Base-by-base conservation (phyloP, 2,888 invertebrate species). In the Drymonia ruficornis region DNA sequence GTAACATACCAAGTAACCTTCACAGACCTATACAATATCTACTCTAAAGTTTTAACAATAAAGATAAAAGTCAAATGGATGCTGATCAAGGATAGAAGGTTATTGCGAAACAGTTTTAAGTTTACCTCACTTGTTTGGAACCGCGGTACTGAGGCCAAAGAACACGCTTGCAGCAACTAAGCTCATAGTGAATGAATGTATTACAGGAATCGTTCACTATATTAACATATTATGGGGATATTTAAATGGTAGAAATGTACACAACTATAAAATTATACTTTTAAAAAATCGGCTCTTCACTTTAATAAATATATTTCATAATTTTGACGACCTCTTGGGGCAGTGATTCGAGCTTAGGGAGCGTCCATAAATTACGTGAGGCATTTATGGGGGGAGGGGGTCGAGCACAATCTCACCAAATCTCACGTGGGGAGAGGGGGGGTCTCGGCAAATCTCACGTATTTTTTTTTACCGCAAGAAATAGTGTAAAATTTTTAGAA, bases 111-210 rank as follows among this genome's bases (percentile, higher is more conserved):
- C 19, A 11, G 12, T 18, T 18, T 43, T 19, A 11, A 11, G 13
- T 43, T 43, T 43, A 45, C 45, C 28, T 45, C 15, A 15, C 8
- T 28, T 12, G 45, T 45, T 45, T 8, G 45, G 23, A 45, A 45
- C 28, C 45, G 45, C 45, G 28, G 45, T 45, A 28, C n/a, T 45
- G 45, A 45, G 45, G 45, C 45, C 45, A 19, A 36, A 16, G 45
- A 15, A 28, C 28, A 15, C 28, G 45, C 8, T 23, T n/a, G 12
- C 28, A 28, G 19, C 28, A 28, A 28, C 12, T 45, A 6, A 11
- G 3, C n/a, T 8, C 45, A n/a, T 5, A 28, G 13, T n/a, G 45
- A 45, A 45, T 23, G 28, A 45, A 19, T 13, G 13, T 19, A 12
- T n/a, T 2, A 1, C 8, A 28, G 2, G 23, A 28, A 28, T 45